Evolutionary conservation across 1,140 invertebrate species (phyloP).

Genomic region (Megalopta genalis): DNA sequence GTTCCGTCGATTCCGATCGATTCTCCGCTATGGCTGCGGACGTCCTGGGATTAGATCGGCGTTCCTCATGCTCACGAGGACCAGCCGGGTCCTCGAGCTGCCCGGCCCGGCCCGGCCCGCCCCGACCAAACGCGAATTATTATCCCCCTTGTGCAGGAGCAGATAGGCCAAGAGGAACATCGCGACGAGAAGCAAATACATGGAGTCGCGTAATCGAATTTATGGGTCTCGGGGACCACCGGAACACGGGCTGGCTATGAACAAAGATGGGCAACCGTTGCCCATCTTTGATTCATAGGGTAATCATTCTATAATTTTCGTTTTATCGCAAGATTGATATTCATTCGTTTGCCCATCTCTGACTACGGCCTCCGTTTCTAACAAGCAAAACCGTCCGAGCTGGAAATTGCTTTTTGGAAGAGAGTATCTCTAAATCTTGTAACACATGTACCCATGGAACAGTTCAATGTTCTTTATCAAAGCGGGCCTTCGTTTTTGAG

Average conservation of each 20-base stretch:
- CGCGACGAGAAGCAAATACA: conserved; percentile 43
- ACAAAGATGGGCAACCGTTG: neutral
- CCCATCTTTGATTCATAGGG: no score
- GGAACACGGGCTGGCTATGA: conserved; percentile 23
- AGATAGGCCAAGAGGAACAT: conserved; percentile 35
- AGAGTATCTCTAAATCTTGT: no score
- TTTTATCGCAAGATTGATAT: no score
- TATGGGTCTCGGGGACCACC: conserved; percentile 11
- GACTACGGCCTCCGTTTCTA: no score
- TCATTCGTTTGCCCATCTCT: no score
- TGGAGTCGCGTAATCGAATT: neutral
- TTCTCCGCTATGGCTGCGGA: conserved; percentile 48
- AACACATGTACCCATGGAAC: no score
- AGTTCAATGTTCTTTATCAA: no score
- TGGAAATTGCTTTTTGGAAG: no score
- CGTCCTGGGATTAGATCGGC: conserved; percentile 27
- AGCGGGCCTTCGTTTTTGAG: no score
- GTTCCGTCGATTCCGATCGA: conserved; percentile 37
- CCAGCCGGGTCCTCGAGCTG: neutral
- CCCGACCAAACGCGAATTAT: neutral
- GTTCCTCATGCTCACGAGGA: neutral
- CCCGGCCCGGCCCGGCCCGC: neutral
- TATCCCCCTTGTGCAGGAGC: conserved; percentile 18
- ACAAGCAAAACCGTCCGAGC: no score
- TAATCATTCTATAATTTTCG: no score